Evolutionary conservation across 2,888 invertebrate genomes (phyloP).

Genomic region (Campoletis raptor): DNA sequence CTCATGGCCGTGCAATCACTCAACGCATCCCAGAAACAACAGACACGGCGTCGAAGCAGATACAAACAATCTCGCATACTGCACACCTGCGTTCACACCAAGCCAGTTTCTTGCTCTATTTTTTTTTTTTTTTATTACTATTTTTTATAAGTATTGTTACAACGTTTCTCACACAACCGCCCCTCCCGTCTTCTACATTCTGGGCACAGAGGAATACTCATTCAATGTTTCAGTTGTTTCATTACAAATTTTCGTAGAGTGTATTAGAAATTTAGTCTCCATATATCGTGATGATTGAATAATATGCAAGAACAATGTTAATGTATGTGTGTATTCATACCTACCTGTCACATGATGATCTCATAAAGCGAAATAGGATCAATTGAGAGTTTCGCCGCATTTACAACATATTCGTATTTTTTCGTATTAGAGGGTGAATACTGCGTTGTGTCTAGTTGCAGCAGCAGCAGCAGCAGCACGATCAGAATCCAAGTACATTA

Average conservation of each 20-base stretch:
- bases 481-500: slow-evolving; percentile 71
- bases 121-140: slow-evolving; percentile 17
- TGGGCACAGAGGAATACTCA: neutral
- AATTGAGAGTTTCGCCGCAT: neutral
- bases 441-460: slow-evolving; percentile 22
- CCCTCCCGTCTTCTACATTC: neutral
- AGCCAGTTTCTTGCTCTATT: slow-evolving; percentile 17
- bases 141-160: neutral
- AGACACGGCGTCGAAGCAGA: slow-evolving; percentile 26
- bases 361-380: neutral
- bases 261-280: neutral
- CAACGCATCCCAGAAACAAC: slow-evolving; percentile 52
- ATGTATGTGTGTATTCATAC: neutral
- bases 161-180: neutral
- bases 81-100: slow-evolving; percentile 55
- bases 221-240: neutral
- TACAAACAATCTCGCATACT: slow-evolving; percentile 53
- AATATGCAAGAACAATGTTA: neutral
- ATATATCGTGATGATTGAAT: neutral
- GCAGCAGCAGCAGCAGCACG: slow-evolving; percentile 32
- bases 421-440: slow-evolving; percentile 27
- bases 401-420: slow-evolving; percentile 2
- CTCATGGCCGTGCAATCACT: neutral
- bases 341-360: neutral
- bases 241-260: neutral